phyloP scores from a whole-genome alignment of 35 echinoderm and acorn worm genomes.

The Chiridota heheva region DNA sequence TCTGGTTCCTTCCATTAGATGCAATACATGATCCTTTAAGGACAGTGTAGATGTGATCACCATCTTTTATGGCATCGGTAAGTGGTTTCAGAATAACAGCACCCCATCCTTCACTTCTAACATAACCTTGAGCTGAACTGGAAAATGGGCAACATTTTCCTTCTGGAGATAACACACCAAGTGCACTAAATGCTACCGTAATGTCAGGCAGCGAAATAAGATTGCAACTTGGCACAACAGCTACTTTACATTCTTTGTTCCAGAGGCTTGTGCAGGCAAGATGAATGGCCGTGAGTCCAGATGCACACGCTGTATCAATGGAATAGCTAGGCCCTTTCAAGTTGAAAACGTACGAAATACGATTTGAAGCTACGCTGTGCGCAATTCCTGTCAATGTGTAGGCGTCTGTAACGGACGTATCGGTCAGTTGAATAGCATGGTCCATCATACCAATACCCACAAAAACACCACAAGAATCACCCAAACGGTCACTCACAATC shows the following conservation, averaged over 20 bases:
- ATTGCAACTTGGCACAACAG: conserved; percentile 71
- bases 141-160: conserved; percentile 90
- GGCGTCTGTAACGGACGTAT: conserved; percentile 64
- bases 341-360: conserved; percentile 89
- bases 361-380: conserved; percentile 80
- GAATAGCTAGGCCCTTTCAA: conserved; percentile 79
- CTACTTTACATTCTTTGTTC: conserved; percentile 79
- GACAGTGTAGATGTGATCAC: conserved; percentile 85
- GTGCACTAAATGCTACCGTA: conserved; percentile 76
- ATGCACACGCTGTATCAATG: conserved; percentile 87
- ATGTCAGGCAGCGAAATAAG: conserved; percentile 66
- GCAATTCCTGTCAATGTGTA: conserved; percentile 89
- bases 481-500: conserved; percentile 51
- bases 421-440: conserved; percentile 61
- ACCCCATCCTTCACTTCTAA: conserved; percentile 92
- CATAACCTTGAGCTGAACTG: conserved; percentile 81
- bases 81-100: conserved; percentile 85
- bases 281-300: conserved; percentile 85
- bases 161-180: conserved; percentile 86
- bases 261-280: conserved; percentile 72
- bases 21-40: conserved; percentile 78
- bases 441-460: conserved; percentile 88
- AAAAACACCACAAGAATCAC: conserved; percentile 71
- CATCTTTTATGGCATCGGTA: conserved; percentile 56
- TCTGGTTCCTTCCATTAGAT: conserved; percentile 74